phyloP scores from a whole-genome alignment of 2,113 vertebrate species.

The Gnathonemus echidnorhynchus region DNA sequence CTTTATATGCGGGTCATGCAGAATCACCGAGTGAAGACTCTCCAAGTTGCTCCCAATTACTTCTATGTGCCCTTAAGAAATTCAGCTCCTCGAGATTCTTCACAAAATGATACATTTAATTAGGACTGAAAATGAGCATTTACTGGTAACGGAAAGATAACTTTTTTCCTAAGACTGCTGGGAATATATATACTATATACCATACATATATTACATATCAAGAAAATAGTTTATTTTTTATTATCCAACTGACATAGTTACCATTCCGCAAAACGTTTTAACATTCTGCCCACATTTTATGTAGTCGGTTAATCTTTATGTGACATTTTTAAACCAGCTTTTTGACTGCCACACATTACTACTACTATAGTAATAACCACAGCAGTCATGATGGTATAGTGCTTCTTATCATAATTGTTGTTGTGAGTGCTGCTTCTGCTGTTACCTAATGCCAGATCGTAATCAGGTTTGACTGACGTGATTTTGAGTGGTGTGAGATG shows the following conservation, averaged over 20 bases:
- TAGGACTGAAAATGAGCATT: neutral
- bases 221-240: neutral
- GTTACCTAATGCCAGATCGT: neutral
- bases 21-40: neutral
- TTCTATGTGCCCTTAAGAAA: neutral
- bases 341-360: neutral
- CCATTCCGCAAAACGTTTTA: neutral
- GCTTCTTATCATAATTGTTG: neutral
- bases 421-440: neutral
- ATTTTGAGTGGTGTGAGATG: neutral
- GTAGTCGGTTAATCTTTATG: neutral
- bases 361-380: neutral
- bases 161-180: neutral
- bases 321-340: neutral
- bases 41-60: neutral
- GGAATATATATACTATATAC: neutral
- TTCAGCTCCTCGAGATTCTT: neutral
- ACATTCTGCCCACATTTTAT: neutral
- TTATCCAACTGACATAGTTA: neutral
- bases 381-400: neutral
- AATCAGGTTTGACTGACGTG: neutral
- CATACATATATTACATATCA: neutral
- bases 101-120: neutral
- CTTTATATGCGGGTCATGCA: conserved; percentile 1
- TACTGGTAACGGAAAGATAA: neutral